Base-by-base conservation (phyloP, 2,888 invertebrate species). In the Falcaria lacertinaria region DNA sequence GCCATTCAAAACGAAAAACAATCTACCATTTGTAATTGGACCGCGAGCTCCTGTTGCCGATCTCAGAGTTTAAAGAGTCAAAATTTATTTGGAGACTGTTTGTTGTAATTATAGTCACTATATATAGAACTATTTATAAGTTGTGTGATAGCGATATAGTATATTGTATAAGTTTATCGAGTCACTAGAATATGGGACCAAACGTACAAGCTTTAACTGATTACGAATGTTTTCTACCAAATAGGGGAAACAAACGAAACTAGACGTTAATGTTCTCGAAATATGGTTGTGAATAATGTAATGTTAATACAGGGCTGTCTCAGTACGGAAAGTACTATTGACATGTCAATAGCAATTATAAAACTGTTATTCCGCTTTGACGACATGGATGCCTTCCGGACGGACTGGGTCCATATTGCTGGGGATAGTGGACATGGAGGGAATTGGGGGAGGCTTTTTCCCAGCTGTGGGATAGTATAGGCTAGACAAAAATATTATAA, bases 141-240 rank as follows among this genome's bases (percentile, higher is more conserved):
- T 77, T 80, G 82, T 75, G 82, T 83, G 80, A 81, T 83, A 80
- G 62, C 53, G 64, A 75, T 78, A 81, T 79, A 77, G 58, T 78
- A 75, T 80, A 77, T 77, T 57, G 41, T 48, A 54, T 73, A 69
- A 70, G 62, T 78, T 70, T 72, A 72, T 71, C 51, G 50, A 74
- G 69, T 70, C 64, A 69, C 45, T 59, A 64, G 62, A 42, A 46
- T 58, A 58, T 69, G 69, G 76, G 79, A 82, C 83, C 84, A 83
- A 83, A 81, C 22, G 73, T 69, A 52, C 50, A 65, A 86, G 86
- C 87, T 87, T 87, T 86, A 86, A 81, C 46, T 47, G 40, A 37
- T 43, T 41, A 13, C 19, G 35, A 35, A 37, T 37, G n/a, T 19
- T 15, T 14, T 15, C 16, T 33, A 6, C 17, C 19, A 32, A 32